A percentile compares a stretch with the other conserved stretches of the same genome.
Evolutionary conservation across 2,888 invertebrate species (phyloP).

Genomic region (Selenia dentaria): DNA sequence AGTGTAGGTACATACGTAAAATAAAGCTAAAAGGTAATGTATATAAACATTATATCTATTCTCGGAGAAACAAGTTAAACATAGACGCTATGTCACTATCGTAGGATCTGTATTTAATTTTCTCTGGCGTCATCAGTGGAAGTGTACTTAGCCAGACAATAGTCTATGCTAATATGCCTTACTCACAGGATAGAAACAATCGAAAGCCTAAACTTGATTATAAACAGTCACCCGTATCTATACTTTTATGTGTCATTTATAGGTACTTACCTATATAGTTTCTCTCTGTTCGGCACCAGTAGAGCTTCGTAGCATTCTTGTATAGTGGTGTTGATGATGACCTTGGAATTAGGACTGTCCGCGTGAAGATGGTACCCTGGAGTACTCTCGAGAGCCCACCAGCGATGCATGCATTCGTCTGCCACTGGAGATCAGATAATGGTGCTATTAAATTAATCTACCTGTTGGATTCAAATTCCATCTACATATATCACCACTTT

Average conservation of each 20-base stretch:
- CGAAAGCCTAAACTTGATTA: background rate
- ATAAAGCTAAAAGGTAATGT: too few species aligned
- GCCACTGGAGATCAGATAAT: conserved; percentile 46
- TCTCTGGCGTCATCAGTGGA: background rate
- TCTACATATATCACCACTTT: background rate
- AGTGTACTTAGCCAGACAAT: conserved; percentile 4
- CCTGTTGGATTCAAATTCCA: too few species aligned
- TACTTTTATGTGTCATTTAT: background rate
- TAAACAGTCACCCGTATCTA: background rate
- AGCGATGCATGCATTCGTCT: conserved; percentile 80
- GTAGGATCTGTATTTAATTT: too few species aligned
- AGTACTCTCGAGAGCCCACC: conserved; percentile 91
- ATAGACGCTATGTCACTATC: too few species aligned
- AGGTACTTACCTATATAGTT: conserved; percentile 51
- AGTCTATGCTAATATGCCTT: background rate
- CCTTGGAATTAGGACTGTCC: conserved; percentile 83
- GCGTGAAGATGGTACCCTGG: conserved; percentile 90
- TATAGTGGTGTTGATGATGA: conserved; percentile 86
- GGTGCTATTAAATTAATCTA: background rate
- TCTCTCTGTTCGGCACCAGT: conserved; percentile 49
- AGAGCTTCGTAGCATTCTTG: conserved; percentile 86
- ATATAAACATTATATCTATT: too few species aligned
- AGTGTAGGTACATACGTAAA: too few species aligned
- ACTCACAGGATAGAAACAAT: conserved; percentile 1
- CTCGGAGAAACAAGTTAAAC: too few species aligned